Conservation (phyloP, 2,113 vertebrate species). For the Nycticorax nycticorax region DNA sequence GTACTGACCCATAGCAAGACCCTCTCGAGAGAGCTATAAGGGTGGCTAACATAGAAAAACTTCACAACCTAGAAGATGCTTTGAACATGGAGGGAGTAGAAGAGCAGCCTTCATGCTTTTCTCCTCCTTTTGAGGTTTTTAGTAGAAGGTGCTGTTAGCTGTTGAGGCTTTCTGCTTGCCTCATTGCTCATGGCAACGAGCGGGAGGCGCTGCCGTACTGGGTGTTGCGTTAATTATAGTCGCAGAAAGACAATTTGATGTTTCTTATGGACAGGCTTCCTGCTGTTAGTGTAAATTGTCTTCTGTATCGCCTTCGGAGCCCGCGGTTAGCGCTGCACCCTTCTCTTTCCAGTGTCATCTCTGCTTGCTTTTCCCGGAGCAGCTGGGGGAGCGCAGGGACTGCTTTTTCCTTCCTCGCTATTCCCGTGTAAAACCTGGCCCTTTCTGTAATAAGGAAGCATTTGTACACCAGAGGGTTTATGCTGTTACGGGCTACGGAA, state of each 20-base stretch:
- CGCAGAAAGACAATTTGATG: neutral
- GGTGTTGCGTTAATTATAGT: neutral
- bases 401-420: neutral
- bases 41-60: conserved; percentile 46
- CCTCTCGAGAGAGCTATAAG: conserved; percentile 44
- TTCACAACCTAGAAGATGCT: neutral
- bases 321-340: neutral
- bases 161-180: neutral
- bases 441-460: neutral
- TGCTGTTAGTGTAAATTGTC: neutral
- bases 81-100: neutral
- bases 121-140: neutral
- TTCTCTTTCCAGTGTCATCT: neutral
- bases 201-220: neutral
- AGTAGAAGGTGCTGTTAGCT: neutral
- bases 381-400: neutral
- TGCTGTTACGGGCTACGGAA: neutral
- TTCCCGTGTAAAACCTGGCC: neutral
- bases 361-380: neutral
- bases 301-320: neutral
- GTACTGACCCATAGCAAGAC: conserved; percentile 72
- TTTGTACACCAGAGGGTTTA: neutral
- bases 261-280: neutral
- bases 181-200: rapidly evolving
- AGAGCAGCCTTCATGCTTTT: neutral